Percentiles rank a stretch among this genome's conserved stretches.
phyloP scores from a whole-genome alignment of 2,797 vertebrate species.

The Silurus lanzhouensis region DNA sequence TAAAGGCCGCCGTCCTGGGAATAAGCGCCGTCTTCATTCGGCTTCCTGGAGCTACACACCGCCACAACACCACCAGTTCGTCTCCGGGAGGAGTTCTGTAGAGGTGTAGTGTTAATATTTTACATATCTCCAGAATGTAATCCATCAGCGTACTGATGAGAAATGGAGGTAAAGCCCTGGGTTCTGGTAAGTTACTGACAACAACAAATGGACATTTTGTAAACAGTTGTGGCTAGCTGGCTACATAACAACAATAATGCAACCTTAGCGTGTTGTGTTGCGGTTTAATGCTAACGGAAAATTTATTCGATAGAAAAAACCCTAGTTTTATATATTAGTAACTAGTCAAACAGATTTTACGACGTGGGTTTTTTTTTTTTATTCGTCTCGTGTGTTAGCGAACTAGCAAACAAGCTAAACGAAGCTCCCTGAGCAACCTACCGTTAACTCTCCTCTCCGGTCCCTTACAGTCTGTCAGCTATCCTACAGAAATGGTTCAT shows the following conservation, averaged over 20 bases:
- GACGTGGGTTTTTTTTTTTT: background rate
- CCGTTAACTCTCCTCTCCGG: background rate
- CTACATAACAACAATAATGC: background rate
- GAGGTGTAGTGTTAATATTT: background rate
- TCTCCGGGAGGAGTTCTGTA: background rate
- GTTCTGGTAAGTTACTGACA: slow-evolving; percentile 67
- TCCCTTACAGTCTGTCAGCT: background rate
- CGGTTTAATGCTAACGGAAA: background rate
- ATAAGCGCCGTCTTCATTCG: background rate
- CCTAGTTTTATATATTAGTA: background rate
- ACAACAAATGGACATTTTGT: background rate
- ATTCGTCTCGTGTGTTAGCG: slow-evolving; percentile 33
- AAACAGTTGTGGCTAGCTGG: slow-evolving; percentile 24
- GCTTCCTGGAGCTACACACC: background rate
- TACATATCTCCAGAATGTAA: slow-evolving; percentile 34
- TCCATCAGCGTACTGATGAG: slow-evolving; percentile 54
- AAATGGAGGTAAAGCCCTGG: slow-evolving; percentile 66
- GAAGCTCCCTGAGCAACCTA: background rate
- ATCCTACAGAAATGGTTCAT: too few species aligned
- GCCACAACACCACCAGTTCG: background rate
- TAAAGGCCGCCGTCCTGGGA: slow-evolving; percentile 31
- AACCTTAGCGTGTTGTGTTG: slow-evolving; percentile 24
- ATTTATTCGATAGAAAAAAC: background rate
- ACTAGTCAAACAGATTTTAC: background rate
- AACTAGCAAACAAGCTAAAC: slow-evolving; percentile 11